phyloP scores from a whole-genome alignment of 2,113 vertebrate species.

The Erinaceus europaeus region DNA sequence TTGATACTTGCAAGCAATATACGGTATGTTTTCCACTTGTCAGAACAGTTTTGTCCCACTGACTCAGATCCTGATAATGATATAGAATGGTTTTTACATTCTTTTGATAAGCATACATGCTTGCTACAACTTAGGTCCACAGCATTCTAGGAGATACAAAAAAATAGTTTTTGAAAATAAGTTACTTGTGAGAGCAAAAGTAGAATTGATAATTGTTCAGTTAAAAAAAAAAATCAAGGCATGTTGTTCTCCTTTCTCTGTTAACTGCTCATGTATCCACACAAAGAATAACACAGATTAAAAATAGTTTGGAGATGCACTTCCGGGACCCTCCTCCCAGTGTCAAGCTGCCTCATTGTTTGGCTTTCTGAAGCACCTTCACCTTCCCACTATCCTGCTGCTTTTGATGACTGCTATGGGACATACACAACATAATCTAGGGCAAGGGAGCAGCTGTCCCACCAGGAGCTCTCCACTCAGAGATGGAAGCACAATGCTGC shows the following conservation, averaged over 20 bases:
- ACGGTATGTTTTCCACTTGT: slow-evolving; percentile 15
- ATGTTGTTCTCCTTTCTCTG: background rate
- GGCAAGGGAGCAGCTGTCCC: slow-evolving; percentile 58
- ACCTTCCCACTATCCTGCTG: slow-evolving; percentile 37
- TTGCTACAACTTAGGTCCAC: background rate
- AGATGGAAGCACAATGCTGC: slow-evolving; percentile 57
- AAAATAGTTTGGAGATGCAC: background rate
- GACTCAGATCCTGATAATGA: slow-evolving; percentile 47
- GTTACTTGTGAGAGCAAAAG: background rate
- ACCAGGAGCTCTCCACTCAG: slow-evolving; percentile 53
- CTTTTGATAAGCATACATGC: background rate
- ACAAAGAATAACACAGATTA: background rate
- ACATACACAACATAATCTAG: slow-evolving; percentile 36
- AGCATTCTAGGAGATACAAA: background rate
- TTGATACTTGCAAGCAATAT: slow-evolving; percentile 3
- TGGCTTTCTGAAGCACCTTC: background rate
- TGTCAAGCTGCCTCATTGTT: background rate
- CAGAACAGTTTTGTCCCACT: slow-evolving; percentile 26
- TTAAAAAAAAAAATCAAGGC: slow-evolving; percentile 20
- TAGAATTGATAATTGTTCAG: background rate
- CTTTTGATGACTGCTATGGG: slow-evolving; percentile 42
- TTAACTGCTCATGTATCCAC: background rate
- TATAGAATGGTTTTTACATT: background rate
- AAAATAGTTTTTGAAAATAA: background rate
- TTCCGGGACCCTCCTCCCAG: background rate